Base-by-base conservation (phyloP, 1,140 invertebrate genomes). In the Meloidogyne floridensis region DNA sequence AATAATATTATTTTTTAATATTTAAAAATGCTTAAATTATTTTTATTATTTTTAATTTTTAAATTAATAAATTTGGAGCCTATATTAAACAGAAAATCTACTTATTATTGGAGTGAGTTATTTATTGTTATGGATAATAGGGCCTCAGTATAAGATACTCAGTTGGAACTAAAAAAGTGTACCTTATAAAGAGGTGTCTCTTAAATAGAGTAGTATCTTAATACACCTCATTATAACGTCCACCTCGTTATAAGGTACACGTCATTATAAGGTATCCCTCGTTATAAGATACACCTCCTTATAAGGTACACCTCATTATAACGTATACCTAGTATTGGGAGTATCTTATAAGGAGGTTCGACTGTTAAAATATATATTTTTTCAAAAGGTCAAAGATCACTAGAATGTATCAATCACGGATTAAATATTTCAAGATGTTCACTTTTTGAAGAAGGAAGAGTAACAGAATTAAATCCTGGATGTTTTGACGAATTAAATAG, bases 401-500 rank as follows among this genome's bases (percentile, higher is more conserved):
- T 86, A 51, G 78, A 85, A 72, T 86, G 85, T 75, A 72, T 79
- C n/a, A 87, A 86, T 70, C 81, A 86, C 70, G 85, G 86, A 6
- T 72, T 85, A 18, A 83, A 82, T 47, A 86, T 87, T 69, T 85
- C 85, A 15, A 79, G 85, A 13, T 86, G 85, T 75, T 75, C 85
- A 10, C 54, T 86, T n/a, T 53, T 84, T 54, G 20, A 86, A 75
- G 86, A 86, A 75, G 85, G 86, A 18, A 59, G 79, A 11, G 51
- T 85, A 15, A 54, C 85, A 42, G 85, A 86, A 54, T 84, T 82
- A 53, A 86, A 86, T 84, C 85, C 85, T 65, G 85, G 85, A 51
- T 86, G 85, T 81, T 86, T 86, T 85, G 86, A 86, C 69, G 85
- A 86, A 72, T 51, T 87, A 11, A 84, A 87, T 42, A 43, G 84